Evolutionary conservation across 2,797 vertebrate species (phyloP), one percentile per base, ranked within the genome.

Genomic region (Catamblyrhynchus diadema): DNA sequence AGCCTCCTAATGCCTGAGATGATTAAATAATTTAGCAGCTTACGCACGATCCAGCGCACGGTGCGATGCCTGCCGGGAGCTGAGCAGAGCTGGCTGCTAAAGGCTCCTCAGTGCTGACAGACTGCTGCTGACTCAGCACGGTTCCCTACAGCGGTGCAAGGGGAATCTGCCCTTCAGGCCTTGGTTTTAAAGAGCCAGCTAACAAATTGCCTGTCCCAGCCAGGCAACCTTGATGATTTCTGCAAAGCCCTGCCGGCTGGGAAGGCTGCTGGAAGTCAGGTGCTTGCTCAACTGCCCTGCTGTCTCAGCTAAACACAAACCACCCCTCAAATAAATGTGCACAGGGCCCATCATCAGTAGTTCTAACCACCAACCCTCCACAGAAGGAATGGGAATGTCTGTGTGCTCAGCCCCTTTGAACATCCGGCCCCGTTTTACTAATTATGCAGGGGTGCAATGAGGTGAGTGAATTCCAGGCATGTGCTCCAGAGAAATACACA

Each of bases 11-110:
- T 75, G 54, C 42, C 80, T 35, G 28, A 75, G 65, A 51, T 45
- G 47, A 77, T 90, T 57, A 78, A 95, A 74, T 88, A 83, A 81
- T 83, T 80, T 13, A 91, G 62, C 66, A 86, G 25, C 15, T 78
- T 59, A 69, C 0, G 4, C 25, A 39, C 54, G 24, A 27, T 14
- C 32, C 30, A 65, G 70, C 14, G 28, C 41, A 3, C 2, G 45
- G 57, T 27, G 62, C 5, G 35, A 27, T 74, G 53, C 69, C 72
- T 60, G 86, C 30, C 2, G n/a, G 45, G 50, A 81, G 73, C 50
- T 35, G 37, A 66, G 48, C 51, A 59, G 72, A 73, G 41, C 51
- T 80, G 69, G 54, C 62, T 86, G 53, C 27, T 56, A 33, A 45
- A 33, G 4, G 47, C 71, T 71, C 23, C 1, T 25, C 64, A 30